A percentile compares a stretch with the other conserved stretches of the same genome.
phyloP scores from a whole-genome alignment of 2,113 vertebrate genomes.

The Semicossyphus pulcher region DNA sequence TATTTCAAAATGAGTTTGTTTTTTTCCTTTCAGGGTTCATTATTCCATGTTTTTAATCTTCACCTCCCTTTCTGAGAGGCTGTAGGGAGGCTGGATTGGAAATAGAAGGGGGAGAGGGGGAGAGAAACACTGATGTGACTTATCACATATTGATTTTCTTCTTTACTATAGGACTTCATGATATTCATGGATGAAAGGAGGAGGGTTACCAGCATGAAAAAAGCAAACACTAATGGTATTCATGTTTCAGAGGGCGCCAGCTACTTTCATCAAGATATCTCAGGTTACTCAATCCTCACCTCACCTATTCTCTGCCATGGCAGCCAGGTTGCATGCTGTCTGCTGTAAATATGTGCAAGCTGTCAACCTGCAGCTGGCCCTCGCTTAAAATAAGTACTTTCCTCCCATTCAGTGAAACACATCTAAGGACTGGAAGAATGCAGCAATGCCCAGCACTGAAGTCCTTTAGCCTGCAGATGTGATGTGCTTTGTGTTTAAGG shows the following conservation, averaged over 20 bases:
- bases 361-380: conserved; percentile 29
- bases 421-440: not conserved
- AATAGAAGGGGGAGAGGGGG: not conserved
- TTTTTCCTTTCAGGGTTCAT: conserved; percentile 29
- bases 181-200: conserved; percentile 29
- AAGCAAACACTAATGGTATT: conserved; percentile 34
- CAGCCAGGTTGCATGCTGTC: conserved; percentile 6
- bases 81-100: conserved; percentile 5
- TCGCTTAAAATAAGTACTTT: conserved; percentile 30
- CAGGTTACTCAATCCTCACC: conserved; percentile 23
- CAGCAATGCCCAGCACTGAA: conserved; percentile 2
- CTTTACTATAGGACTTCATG: conserved; percentile 18
- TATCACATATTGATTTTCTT: conserved; percentile 47
- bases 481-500: conserved; percentile 46
- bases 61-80: conserved; percentile 14
- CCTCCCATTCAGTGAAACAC: conserved; percentile 18
- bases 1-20: conserved; percentile 1
- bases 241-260: conserved; percentile 33
- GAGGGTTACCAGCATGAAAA: not conserved
- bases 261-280: conserved; percentile 51
- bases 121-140: conserved; percentile 20
- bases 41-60: conserved; percentile 23
- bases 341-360: conserved; percentile 45
- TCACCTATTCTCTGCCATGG: conserved; percentile 27
- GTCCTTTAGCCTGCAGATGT: conserved; percentile 10